Conservation (phyloP, 64 coral and sea anemone genomes). For the Stichodactyla helianthus region DNA sequence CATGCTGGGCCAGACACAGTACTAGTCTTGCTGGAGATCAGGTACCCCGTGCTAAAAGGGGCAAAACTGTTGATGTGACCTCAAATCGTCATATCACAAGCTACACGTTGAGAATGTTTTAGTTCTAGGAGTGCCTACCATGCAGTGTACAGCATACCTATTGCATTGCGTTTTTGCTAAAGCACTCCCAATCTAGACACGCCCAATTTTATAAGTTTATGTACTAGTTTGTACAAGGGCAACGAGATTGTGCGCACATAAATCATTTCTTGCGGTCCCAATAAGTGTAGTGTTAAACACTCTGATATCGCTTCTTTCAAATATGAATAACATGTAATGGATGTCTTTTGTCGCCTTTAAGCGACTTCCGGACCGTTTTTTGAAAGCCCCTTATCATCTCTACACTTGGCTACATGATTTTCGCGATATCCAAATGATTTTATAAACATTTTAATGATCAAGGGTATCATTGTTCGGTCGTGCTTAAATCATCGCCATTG, state of each 20-base stretch:
- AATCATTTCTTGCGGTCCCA: slow-evolving; percentile 1
- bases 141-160: background rate
- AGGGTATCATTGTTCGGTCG: background rate
- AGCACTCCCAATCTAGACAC: background rate
- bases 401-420: slow-evolving; percentile 7
- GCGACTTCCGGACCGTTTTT: background rate
- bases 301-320: slow-evolving; percentile 7
- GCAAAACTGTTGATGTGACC: background rate
- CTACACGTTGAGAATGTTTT: background rate
- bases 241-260: background rate
- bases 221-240: background rate
- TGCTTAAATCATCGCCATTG: background rate
- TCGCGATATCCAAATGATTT: background rate
- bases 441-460: slow-evolving; percentile 12
- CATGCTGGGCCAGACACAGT: background rate
- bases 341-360: slow-evolving; percentile 13
- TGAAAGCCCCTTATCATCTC: background rate
- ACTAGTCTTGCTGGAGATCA: background rate
- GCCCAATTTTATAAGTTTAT: background rate
- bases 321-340: slow-evolving; percentile 19
- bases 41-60: background rate
- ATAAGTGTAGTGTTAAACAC: background rate
- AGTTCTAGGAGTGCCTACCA: background rate
- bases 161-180: background rate
- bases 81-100: background rate